These are phyloP conservation scores for Solea solea DNA, from an alignment of 2,113 vertebrate genomes.

Conservation along the genomic window DNA sequence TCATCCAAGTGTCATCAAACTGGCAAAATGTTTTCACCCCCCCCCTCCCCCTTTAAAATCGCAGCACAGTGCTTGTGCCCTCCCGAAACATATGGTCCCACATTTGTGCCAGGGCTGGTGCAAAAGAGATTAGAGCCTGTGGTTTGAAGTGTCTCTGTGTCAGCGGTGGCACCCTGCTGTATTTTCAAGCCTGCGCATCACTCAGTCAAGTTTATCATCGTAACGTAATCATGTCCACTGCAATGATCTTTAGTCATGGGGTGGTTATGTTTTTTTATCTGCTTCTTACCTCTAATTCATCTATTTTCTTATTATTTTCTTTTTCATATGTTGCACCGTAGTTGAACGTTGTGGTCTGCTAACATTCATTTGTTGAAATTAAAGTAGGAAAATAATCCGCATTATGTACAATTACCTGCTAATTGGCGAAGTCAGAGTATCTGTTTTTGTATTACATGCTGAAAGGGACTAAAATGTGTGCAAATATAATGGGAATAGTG, in stretches of 20 bases:
- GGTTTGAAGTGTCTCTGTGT: conserved; percentile 67
- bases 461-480: too few species aligned
- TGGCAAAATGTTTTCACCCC: conserved; percentile 68
- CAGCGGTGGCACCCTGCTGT: conserved; percentile 70
- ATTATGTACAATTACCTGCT: too few species aligned
- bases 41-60: conserved; percentile 50
- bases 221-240: conserved; percentile 7
- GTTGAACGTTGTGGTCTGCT: not conserved
- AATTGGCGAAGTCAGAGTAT: too few species aligned
- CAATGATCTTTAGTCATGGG: conserved; percentile 14
- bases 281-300: conserved; percentile 1
- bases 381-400: too few species aligned
- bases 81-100: conserved; percentile 74
- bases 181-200: conserved; percentile 57
- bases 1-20: conserved; percentile 63
- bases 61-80: conserved; percentile 61
- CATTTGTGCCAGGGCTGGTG: conserved; percentile 55
- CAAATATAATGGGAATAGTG: too few species aligned
- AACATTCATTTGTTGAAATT: too few species aligned
- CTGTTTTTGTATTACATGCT: too few species aligned
- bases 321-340: not conserved
- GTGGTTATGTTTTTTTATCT: not conserved
- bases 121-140: conserved; percentile 71
- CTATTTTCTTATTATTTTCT: not conserved
- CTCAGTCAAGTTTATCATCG: conserved; percentile 33